phyloP scores from a whole-genome alignment of 2,113 vertebrate species.

The Etheostoma cragini region DNA sequence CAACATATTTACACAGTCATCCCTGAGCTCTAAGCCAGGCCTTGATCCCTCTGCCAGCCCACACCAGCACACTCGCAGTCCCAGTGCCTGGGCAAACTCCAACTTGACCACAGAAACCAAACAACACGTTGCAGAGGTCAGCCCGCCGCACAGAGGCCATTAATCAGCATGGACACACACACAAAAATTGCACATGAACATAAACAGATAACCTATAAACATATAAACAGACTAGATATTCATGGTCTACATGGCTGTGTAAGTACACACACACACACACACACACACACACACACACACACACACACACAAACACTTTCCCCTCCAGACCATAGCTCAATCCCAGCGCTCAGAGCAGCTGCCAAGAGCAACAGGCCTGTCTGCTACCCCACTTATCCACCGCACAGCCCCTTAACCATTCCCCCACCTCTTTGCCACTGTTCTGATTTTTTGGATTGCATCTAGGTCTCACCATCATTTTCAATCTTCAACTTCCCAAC shows the following conservation, averaged over 20 bases:
- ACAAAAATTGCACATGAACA: background rate
- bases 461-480: conserved; percentile 1
- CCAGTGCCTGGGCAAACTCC: conserved; percentile 62
- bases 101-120: conserved; percentile 67
- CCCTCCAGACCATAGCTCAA: conserved; percentile 51
- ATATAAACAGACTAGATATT: background rate
- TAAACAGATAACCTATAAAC: background rate
- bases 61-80: conserved; percentile 30
- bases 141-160: conserved; percentile 47
- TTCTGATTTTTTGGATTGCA: conserved; percentile 26
- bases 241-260: background rate
- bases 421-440: conserved; percentile 11
- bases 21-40: conserved; percentile 54
- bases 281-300: background rate
- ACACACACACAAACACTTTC: conserved; percentile 16
- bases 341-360: conserved; percentile 35
- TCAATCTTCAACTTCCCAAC: background rate
- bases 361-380: conserved; percentile 79
- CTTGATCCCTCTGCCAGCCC: conserved; percentile 55
- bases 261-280: background rate
- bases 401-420: conserved; percentile 31
- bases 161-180: conserved; percentile 58
- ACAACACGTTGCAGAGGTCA: conserved; percentile 60
- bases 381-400: conserved; percentile 61
- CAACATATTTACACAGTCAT: conserved; percentile 71